A percentile compares a stretch with the other conserved stretches of the same genome.
phyloP scores from a whole-genome alignment of 1,140 invertebrate genomes.

The Drosophila kohkoa region DNA sequence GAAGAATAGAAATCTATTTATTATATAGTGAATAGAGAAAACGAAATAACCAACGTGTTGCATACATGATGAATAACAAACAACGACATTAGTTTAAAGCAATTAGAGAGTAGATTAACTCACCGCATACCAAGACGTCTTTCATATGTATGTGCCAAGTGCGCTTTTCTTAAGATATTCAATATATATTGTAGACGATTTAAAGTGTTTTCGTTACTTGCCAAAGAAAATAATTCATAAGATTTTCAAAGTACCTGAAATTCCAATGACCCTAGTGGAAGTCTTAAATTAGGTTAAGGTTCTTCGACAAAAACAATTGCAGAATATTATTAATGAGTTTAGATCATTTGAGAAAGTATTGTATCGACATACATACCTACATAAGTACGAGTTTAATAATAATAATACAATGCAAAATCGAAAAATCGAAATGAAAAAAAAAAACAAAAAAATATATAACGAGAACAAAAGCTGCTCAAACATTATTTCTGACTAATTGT shows the following conservation, averaged over 20 bases:
- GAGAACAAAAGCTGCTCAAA: conserved; percentile 43
- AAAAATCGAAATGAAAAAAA: background rate
- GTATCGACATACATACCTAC: conserved; percentile 10
- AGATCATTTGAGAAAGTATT: conserved; percentile 43
- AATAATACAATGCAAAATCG: conserved; percentile 2
- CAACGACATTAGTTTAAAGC: conserved; percentile 82
- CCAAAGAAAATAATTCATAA: conserved; percentile 75
- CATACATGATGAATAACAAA: conserved; percentile 66
- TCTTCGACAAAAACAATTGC: conserved; percentile 35
- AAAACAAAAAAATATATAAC: background rate
- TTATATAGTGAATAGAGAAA: conserved; percentile 45
- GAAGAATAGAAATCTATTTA: conserved; percentile 49
- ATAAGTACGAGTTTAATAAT: conserved; percentile 6
- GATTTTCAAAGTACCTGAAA: conserved; percentile 83
- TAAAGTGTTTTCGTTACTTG: conserved; percentile 67
- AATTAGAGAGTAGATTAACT: conserved; percentile 73
- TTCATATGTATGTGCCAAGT: conserved; percentile 58
- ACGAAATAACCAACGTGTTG: conserved; percentile 57
- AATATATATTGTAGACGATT: conserved; percentile 41
- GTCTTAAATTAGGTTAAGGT: conserved; percentile 73
- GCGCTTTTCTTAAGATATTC: conserved; percentile 46
- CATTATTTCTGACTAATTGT: conserved; percentile 17
- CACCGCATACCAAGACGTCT: conserved; percentile 59
- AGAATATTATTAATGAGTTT: conserved; percentile 54
- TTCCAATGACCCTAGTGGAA: conserved; percentile 72